phyloP scores from a whole-genome alignment of 2,113 vertebrate species.

The Pantherophis guttatus region DNA sequence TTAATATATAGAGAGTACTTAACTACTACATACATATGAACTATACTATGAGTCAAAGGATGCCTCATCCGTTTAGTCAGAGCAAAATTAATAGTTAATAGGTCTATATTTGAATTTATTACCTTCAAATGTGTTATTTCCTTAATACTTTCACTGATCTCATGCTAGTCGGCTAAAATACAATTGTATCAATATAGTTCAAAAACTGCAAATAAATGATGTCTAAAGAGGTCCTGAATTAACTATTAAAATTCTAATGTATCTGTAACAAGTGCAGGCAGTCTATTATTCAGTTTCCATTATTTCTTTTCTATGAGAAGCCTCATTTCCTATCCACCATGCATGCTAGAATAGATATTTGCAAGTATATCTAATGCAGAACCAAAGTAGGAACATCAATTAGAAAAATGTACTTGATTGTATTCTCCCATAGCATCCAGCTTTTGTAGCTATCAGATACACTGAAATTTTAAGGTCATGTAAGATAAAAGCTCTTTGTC shows the following conservation, averaged over 20 bases:
- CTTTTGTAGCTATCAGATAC: neutral
- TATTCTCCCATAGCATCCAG: neutral
- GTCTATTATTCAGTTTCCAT: constrained; percentile 16
- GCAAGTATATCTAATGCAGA: neutral
- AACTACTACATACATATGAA: constrained; percentile 21
- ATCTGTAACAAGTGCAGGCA: constrained; percentile 8
- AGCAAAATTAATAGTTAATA: constrained; percentile 52
- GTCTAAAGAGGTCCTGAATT: constrained; percentile 7
- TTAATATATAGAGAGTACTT: neutral
- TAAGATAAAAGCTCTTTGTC: neutral
- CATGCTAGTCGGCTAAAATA: constrained; percentile 42
- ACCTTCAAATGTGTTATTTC: constrained; percentile 32
- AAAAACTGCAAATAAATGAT: constrained; percentile 35
- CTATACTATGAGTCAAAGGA: constrained; percentile 33
- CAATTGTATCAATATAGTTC: constrained; percentile 16
- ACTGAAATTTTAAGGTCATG: neutral
- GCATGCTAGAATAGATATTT: constrained; percentile 16
- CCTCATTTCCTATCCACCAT: constrained; percentile 23
- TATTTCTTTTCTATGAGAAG: neutral
- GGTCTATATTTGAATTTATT: constrained; percentile 31
- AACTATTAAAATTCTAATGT: constrained; percentile 44
- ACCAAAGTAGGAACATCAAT: constrained; percentile 10
- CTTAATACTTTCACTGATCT: constrained; percentile 15
- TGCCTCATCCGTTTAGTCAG: constrained; percentile 34
- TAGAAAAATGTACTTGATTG: neutral